Evolutionary conservation across 2,113 vertebrate species (phyloP), one percentile per base, ranked within the genome.

Genomic region (Oxyruncus cristatus): DNA sequence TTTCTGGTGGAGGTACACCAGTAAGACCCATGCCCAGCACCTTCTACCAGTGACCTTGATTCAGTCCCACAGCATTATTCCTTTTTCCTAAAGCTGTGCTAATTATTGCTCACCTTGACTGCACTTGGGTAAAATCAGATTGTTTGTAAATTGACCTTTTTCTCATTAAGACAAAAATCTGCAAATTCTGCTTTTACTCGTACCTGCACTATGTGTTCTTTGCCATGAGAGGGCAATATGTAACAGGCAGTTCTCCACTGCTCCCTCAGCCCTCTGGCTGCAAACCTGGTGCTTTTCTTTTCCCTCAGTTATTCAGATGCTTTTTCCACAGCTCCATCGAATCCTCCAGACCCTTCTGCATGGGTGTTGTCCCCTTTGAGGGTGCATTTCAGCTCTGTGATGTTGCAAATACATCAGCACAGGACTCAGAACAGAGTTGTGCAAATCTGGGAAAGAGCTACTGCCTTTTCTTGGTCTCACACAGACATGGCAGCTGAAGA

Each of bases 191-290:
- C n/a, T 49, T 79, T 52, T 18, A 5, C 35, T 46, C 30, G 35
- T 42, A 8, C 61, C 14, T 72, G 85, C 76, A 63, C 17, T 79
- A 0, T 4, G 16, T 32, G 12, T 30, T 50, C 27, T 50, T 72
- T 26, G 39, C 97, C 98, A 85, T 70, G n/a, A 97, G 98, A 96
- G 97, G 98, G 96, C 91, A 92, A 66, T 76, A 68, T 86, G 52
- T 37, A 7, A 59, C 59, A 77, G 68, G 37, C 35, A 55, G 75
- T 77, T 71, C 58, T 23, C 8, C 1, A 0, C 56, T 28, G 44
- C 67, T 91, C 44, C 63, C n/a, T 20, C 2, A 8, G 23, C 71
- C 56, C 27, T 73, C 39, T 4, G 68, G 20, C 59, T 58, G 82
- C n/a, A 55, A 66, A 85, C 23, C 35, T 47, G 58, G 4, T 15